A percentile compares a stretch with the other conserved stretches of the same genome.
Evolutionary conservation across 2,888 invertebrate genomes (phyloP).

Genomic region (Blera fallax): DNA sequence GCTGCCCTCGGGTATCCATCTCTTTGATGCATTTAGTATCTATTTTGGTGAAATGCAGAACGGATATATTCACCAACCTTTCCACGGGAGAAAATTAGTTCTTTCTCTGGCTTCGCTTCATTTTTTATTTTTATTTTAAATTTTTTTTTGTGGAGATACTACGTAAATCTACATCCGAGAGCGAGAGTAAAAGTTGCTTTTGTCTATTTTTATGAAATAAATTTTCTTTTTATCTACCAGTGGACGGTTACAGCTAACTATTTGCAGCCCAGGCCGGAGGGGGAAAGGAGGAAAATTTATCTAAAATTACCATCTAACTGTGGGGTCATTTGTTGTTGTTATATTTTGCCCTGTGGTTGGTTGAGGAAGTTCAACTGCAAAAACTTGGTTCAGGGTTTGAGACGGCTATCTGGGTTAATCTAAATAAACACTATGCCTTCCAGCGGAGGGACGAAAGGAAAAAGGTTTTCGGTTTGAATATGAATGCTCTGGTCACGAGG

Average conservation of each 20-base stretch:
- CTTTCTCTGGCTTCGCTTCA: not conserved
- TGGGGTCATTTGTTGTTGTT: constrained; percentile 32
- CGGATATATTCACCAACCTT: not conserved
- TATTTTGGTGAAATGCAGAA: not conserved
- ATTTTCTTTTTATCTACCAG: not conserved
- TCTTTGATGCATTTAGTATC: not conserved
- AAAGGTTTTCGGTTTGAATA: not conserved
- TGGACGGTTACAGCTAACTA: not conserved
- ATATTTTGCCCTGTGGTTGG: not conserved
- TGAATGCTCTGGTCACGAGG: no score
- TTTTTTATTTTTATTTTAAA: not conserved
- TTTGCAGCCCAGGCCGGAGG: not conserved
- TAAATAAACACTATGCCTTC: not conserved
- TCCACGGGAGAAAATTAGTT: not conserved
- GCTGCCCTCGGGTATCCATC: not conserved
- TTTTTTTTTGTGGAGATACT: not conserved
- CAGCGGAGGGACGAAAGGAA: no score
- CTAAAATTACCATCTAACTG: constrained; percentile 55
- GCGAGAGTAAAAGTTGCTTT: not conserved
- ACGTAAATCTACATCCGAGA: not conserved
- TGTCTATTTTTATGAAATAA: not conserved
- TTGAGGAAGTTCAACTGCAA: not conserved
- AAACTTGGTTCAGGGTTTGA: not conserved
- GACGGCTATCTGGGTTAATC: constrained; percentile 8
- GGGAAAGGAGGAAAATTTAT: constrained; percentile 14